Conservation (phyloP, 2,888 invertebrate species). For the Linnaemya tessellans region DNA sequence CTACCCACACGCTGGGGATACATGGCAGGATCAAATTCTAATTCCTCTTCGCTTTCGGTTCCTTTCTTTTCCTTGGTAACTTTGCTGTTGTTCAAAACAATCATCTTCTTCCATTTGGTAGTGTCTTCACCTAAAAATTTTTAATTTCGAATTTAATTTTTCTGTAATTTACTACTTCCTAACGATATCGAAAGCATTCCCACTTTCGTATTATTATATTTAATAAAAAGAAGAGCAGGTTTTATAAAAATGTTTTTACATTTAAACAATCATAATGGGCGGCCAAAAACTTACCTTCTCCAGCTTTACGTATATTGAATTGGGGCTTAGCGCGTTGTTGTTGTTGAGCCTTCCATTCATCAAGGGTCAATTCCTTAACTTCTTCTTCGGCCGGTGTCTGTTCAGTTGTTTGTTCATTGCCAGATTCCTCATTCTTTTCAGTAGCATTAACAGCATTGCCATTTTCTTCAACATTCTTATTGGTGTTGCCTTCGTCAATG, state of each 20-base stretch:
- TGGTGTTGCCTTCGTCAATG: slow-evolving; percentile 86
- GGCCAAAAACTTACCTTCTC: slow-evolving; percentile 86
- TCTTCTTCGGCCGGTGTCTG: slow-evolving; percentile 86
- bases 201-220: too few species aligned
- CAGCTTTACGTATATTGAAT: slow-evolving; percentile 96
- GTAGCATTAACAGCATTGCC: slow-evolving; percentile 51
- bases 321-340: slow-evolving; percentile 92
- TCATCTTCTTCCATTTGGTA: slow-evolving; percentile 96
- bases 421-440: slow-evolving; percentile 80
- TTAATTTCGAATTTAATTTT: background rate
- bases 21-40: slow-evolving; percentile 90
- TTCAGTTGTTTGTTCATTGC: slow-evolving; percentile 83
- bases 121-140: slow-evolving; percentile 88
- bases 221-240: too few species aligned
- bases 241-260: too few species aligned
- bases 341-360: slow-evolving; percentile 97
- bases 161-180: too few species aligned
- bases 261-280: background rate
- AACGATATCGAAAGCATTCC: too few species aligned
- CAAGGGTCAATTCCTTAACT: slow-evolving; percentile 94
- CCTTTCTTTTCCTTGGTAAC: slow-evolving; percentile 83
- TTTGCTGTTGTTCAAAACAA: slow-evolving; percentile 88
- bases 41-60: slow-evolving; percentile 88
- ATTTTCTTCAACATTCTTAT: slow-evolving; percentile 74
- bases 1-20: slow-evolving; percentile 94